These are phyloP conservation scores for Meteorus colon DNA, from an alignment of 2,888 invertebrate genomes.

Conservation along the genomic window DNA sequence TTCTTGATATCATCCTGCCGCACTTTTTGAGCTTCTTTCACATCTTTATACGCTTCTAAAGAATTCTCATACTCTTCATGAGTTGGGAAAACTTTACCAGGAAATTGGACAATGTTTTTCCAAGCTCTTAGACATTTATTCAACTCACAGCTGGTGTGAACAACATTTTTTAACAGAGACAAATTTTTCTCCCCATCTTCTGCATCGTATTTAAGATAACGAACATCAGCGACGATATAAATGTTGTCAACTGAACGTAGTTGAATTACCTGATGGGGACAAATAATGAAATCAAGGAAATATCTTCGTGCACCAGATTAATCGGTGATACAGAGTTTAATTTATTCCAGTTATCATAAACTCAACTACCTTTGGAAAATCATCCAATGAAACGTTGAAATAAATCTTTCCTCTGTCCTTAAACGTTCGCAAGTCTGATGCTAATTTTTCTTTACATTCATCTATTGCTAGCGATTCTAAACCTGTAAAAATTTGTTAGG, in stretches of 20 bases:
- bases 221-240: constrained; percentile 58
- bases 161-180: constrained; percentile 50
- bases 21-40: constrained; percentile 40
- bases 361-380: constrained; percentile 57
- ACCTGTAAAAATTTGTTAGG: constrained; percentile 50
- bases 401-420: constrained; percentile 63
- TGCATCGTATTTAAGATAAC: constrained; percentile 50
- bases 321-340: too few species aligned
- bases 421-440: constrained; percentile 51
- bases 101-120: constrained; percentile 57
- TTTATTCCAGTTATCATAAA: too few species aligned
- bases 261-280: constrained; percentile 54
- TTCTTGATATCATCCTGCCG: constrained; percentile 31
- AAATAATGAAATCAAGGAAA: neutral
- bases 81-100: constrained; percentile 61
- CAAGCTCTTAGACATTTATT: constrained; percentile 59
- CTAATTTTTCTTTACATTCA: constrained; percentile 60
- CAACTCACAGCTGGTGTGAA: constrained; percentile 50
- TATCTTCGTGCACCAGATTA: neutral
- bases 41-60: too few species aligned
- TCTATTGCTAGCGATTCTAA: constrained; percentile 65
- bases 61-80: constrained; percentile 53
- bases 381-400: constrained; percentile 55
- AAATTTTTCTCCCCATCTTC: constrained; percentile 55
- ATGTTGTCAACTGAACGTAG: constrained; percentile 65